Evolutionary conservation across 2,113 vertebrate species (phyloP), one percentile per base, ranked within the genome.

Genomic region (Saccopteryx leptura): DNA sequence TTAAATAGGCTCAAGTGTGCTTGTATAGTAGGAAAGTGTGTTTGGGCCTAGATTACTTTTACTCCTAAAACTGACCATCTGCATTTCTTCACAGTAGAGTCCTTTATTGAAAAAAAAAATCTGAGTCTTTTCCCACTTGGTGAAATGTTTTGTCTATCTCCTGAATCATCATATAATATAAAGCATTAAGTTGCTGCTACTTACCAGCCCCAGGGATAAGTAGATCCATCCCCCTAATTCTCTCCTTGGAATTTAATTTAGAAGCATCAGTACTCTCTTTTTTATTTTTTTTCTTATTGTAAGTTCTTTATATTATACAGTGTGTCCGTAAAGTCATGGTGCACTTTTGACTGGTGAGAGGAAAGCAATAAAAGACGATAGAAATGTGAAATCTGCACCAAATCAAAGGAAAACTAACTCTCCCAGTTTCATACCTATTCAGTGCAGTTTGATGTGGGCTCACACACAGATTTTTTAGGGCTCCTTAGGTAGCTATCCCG

Each of bases 1-100:
- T 97, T 91, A 96, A 96, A 97, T 88, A 95, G 89, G 79, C 88
- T 95, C 84, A 78, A 95, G 71, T 85, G 56, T 95, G 90, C 93
- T 74, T 84, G 84, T 58, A n/a, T 79, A 23, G 10, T 50, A 93
- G 79, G 76, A 92, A 96, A 88, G 48, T 78, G 33, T 28, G 56
- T 65, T 88, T 48, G 71, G 33, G 54, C 33, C 69, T 87, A 71
- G 46, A 76, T 86, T 69, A 65, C 28, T 90, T 90, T 76, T 78
- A 78, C 54, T 83, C 60, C 71, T 79, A 69, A 94, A 92, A 87
- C 39, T 76, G 46, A 33, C 56, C n/a, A 39, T 26, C 11, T 84
- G 4, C 14, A 3, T 28, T 93, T 94, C 88, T 91, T 71, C 68
- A 56, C 46, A 87, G 65, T 52, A n/a, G 4, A 60, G n/a, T 68